Conservation (phyloP, 2,888 invertebrate species). For the Pandemis cinnamomeana region DNA sequence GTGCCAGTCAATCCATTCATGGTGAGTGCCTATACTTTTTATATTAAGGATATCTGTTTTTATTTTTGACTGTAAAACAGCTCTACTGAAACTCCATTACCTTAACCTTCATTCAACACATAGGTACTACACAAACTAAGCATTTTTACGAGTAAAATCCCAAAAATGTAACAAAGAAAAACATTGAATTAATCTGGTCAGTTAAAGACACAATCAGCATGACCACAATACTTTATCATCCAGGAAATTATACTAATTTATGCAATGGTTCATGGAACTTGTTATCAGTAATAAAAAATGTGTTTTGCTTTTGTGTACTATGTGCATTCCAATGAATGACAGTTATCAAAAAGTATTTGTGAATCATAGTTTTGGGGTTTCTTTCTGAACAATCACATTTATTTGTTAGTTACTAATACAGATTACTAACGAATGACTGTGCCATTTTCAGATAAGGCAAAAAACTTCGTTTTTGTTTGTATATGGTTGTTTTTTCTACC, state of each 20-base stretch:
- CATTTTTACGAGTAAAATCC: background rate
- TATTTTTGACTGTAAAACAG: background rate
- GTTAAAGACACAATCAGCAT: background rate
- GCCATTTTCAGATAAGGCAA: too few relatives aligned
- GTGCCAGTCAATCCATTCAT: constrained; percentile 76
- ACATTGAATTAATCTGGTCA: background rate
- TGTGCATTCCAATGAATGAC: constrained; percentile 42
- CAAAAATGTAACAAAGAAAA: background rate
- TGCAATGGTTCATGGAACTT: constrained; percentile 55
- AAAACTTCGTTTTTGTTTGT: too few relatives aligned
- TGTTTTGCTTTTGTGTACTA: constrained; percentile 36
- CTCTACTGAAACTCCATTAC: background rate
- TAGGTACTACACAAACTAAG: background rate
- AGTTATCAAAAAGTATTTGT: background rate
- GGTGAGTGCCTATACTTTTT: constrained; percentile 59
- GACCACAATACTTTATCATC: constrained; percentile 20
- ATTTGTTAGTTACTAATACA: background rate
- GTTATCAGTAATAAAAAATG: constrained; percentile 46
- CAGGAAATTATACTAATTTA: constrained; percentile 54
- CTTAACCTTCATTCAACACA: background rate
- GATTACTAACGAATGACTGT: too few relatives aligned
- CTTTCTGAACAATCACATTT: background rate
- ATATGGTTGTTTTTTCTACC: too few relatives aligned
- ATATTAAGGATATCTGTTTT: too few relatives aligned
- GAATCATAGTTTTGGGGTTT: constrained; percentile 9